Evolutionary conservation across 2,113 vertebrate species (phyloP).

Genomic region (Cololabis saira): DNA sequence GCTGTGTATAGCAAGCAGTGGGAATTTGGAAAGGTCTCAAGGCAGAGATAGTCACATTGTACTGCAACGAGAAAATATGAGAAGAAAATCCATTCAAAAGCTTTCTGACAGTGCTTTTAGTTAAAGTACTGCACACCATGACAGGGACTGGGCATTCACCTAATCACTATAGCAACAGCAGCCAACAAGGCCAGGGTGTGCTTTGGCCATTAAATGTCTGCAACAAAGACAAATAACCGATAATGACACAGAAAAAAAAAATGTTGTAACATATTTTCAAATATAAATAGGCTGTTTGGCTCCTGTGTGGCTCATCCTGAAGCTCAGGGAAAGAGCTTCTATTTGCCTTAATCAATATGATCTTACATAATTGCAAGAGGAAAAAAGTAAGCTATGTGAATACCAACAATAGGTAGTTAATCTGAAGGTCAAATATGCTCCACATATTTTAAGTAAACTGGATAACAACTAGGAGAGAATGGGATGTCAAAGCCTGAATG

Average conservation of each 20-base stretch:
- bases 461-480: no score
- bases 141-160: conserved; percentile 40
- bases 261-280: background rate
- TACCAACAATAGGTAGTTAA: background rate
- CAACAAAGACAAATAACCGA: no score
- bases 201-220: no score
- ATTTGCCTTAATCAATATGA: background rate
- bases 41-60: conserved; percentile 72
- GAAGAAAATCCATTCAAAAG: conserved; percentile 39
- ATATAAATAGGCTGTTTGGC: background rate
- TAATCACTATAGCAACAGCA: conserved; percentile 39
- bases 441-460: background rate
- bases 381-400: no score
- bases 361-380: background rate
- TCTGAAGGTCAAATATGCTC: background rate
- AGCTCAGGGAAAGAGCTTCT: background rate
- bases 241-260: no score
- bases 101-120: conserved; percentile 57
- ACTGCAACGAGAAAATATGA: conserved; percentile 62
- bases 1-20: conserved; percentile 55
- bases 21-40: conserved; percentile 78
- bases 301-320: background rate
- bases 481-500: background rate
- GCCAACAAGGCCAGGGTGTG: conserved; percentile 21
- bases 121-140: conserved; percentile 27